phyloP scores from a whole-genome alignment of 2,888 invertebrate genomes.

The Tuta absoluta region DNA sequence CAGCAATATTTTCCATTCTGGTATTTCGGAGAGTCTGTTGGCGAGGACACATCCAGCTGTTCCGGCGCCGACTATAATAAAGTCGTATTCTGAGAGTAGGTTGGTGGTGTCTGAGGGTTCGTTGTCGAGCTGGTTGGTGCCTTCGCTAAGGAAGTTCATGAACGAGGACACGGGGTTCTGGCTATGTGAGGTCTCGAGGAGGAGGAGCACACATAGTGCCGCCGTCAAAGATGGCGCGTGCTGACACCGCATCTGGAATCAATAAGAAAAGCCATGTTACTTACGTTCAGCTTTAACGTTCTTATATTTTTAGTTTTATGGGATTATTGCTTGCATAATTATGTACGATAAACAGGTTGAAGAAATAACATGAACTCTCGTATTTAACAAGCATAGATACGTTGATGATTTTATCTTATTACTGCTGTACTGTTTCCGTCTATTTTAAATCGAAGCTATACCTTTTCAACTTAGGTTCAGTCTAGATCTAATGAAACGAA shows the following conservation, averaged over 20 bases:
- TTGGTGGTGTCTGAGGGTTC: constrained; percentile 79
- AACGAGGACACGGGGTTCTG: constrained; percentile 75
- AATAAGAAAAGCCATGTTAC: constrained; percentile 18
- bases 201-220: constrained; percentile 52
- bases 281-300: neutral
- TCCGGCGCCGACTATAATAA: constrained; percentile 89
- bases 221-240: constrained; percentile 47
- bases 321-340: no score
- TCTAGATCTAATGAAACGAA: neutral
- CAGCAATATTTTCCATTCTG: constrained; percentile 84
- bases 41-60: constrained; percentile 90
- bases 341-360: neutral
- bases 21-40: constrained; percentile 86
- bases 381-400: neutral
- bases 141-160: constrained; percentile 78
- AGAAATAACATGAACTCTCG: neutral
- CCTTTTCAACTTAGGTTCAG: neutral
- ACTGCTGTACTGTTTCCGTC: no score
- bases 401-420: neutral
- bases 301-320: neutral
- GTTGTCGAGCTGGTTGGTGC: constrained; percentile 69
- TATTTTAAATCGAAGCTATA: neutral
- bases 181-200: constrained; percentile 52
- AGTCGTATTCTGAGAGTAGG: constrained; percentile 85
- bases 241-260: constrained; percentile 68